Conservation (phyloP, 2,797 vertebrate genomes). For the Chelon auratus region DNA sequence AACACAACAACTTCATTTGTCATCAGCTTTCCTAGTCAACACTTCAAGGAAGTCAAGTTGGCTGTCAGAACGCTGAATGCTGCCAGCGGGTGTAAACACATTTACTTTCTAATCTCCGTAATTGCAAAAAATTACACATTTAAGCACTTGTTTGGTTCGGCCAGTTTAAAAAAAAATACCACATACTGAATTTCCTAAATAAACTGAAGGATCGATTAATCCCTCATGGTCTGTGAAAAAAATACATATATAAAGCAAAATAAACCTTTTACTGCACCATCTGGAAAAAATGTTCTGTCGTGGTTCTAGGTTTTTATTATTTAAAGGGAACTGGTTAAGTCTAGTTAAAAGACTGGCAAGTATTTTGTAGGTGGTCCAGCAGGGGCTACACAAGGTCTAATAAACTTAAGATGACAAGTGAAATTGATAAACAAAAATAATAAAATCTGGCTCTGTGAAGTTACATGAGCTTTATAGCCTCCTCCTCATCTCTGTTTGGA, state of each 20-base stretch:
- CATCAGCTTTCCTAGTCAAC: constrained; percentile 31
- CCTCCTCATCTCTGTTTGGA: too few relatives aligned
- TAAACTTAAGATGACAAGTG: neutral
- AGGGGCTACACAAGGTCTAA: too few relatives aligned
- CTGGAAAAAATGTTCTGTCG: neutral
- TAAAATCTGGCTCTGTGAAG: too few relatives aligned
- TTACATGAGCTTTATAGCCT: too few relatives aligned
- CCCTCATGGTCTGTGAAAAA: neutral
- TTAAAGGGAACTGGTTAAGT: neutral
- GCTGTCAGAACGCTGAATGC: constrained; percentile 9
- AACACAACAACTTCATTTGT: constrained; percentile 37
- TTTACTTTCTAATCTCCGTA: constrained; percentile 20
- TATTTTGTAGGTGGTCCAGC: neutral
- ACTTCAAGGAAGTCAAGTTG: neutral
- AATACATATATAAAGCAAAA: neutral
- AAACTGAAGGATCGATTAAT: neutral
- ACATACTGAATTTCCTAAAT: neutral
- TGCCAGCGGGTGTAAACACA: constrained; percentile 1
- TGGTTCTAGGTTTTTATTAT: neutral
- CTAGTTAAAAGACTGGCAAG: neutral
- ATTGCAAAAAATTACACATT: constrained; percentile 11
- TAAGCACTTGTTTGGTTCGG: neutral
- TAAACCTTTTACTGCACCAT: neutral
- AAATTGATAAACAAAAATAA: too few relatives aligned
- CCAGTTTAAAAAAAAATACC: neutral